Conservation (phyloP, 2,113 vertebrate genomes). For the Chrysemys picta region DNA sequence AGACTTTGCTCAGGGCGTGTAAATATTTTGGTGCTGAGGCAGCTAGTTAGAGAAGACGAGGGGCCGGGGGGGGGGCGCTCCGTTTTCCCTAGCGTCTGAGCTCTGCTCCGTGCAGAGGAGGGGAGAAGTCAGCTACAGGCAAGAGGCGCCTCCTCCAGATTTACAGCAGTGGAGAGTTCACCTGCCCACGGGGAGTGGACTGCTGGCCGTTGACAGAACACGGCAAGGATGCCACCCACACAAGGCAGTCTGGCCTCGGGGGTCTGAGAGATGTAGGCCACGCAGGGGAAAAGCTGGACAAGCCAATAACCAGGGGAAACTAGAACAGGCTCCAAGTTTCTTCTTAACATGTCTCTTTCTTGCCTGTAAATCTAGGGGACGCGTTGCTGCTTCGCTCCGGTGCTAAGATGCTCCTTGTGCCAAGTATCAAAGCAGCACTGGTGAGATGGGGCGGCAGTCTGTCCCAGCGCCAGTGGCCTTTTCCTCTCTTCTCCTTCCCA, state of each 20-base stretch:
- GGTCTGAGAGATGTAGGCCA: not conserved
- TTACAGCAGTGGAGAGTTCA: not conserved
- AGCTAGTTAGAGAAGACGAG: not conserved
- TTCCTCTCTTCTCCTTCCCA: constrained; percentile 42
- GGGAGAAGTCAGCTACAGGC: not conserved
- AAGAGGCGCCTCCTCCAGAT: not conserved
- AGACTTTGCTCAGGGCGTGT: not conserved
- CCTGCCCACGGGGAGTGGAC: not conserved
- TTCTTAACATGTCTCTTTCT: rapidly evolving
- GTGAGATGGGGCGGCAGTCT: rapidly evolving
- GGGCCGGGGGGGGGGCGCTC: not conserved
- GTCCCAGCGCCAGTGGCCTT: not conserved
- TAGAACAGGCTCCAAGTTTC: rapidly evolving
- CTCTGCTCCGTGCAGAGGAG: not conserved
- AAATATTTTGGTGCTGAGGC: not conserved
- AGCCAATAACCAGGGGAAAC: not conserved
- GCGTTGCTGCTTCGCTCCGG: not conserved
- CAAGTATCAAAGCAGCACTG: not conserved
- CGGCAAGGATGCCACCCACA: not conserved
- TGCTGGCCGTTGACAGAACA: not conserved
- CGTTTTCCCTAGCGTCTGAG: not conserved
- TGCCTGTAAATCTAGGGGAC: rapidly evolving
- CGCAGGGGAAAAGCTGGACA: not conserved
- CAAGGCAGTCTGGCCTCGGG: not conserved
- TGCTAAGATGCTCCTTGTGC: rapidly evolving